Evolutionary conservation across 2,888 invertebrate species (phyloP), one percentile per base, ranked within the genome.

Genomic region (Epistrophe eligans): DNA sequence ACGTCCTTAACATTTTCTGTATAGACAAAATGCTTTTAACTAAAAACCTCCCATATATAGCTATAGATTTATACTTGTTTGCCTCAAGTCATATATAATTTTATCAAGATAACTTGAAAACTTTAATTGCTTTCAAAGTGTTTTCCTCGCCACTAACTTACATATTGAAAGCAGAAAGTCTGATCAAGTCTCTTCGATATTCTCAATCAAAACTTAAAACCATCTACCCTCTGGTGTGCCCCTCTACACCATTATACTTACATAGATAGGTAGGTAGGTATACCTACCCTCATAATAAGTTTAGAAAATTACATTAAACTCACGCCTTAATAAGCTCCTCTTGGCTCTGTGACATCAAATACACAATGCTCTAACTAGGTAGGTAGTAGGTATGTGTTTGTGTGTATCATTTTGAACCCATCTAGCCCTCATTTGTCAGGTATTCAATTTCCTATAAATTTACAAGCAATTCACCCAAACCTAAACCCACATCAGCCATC

Each of bases 371-470:
- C n/a, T 38, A 52, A 67, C 67, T 67, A 38, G 48, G 66, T 64
- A 15, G 24, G 4, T 11, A 8, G 24, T 2, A 24, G 3, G 24
- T 17, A 5, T 38, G n/a, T 35, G 24, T 17, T 2, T 38, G n/a
- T 35, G 62, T 52, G 45, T 82, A 82, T 87, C 76, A 48, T 64
- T 10, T 19, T 62, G 73, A 72, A 67, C 79, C 87, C 83, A 83
- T 87, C 87, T 87, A 66, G 76, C 79, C 79, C 87, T 83, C 79
- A 87, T 87, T 87, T 87, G 87, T 87, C 87, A 87, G 83, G 87
- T 87, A 87, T 83, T 87, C 83, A 87, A 79, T 87, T 87, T 87
- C 67, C 87, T 66, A 87, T 87, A 87, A 85, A 85, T 85, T 85
- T 81, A 82, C 81, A 82, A 82, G 40, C 73, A 66, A 80, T 77